Evolutionary conservation across 2,888 invertebrate genomes (phyloP).

Genomic region (Protonemura montana): DNA sequence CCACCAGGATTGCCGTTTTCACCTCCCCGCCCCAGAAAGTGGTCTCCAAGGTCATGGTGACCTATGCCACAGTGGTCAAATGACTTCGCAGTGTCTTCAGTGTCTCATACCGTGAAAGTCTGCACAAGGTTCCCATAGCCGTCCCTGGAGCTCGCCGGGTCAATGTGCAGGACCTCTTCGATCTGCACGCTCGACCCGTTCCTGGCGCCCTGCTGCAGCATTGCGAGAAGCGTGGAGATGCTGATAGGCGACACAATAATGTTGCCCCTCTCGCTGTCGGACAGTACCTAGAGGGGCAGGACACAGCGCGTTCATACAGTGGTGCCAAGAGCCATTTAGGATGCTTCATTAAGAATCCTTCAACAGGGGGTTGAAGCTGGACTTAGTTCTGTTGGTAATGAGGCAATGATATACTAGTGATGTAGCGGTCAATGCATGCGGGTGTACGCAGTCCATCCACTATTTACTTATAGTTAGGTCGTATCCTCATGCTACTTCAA

Average conservation of each 20-base stretch:
- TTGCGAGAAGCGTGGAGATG: slow-evolving; percentile 59
- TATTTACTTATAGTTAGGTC: no score
- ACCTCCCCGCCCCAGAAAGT: no score
- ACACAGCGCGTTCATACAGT: not conserved
- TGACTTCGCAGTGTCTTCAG: not conserved
- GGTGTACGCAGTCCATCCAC: no score
- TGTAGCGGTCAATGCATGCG: no score
- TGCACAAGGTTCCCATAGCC: slow-evolving; percentile 48
- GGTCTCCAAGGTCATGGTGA: no score
- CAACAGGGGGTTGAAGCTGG: no score
- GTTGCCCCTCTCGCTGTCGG: slow-evolving; percentile 54
- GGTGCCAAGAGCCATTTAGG: no score
- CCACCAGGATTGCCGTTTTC: no score
- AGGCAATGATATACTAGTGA: no score
- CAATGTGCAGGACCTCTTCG: slow-evolving; percentile 56
- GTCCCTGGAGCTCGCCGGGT: slow-evolving; percentile 54
- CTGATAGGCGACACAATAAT: slow-evolving; percentile 62
- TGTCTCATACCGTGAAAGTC: slow-evolving; percentile 42
- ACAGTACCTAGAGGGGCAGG: slow-evolving; percentile 29
- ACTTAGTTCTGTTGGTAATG: no score
- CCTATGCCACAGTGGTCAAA: not conserved
- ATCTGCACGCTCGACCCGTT: slow-evolving; percentile 59
- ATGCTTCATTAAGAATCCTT: no score
- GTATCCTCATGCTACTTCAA: no score
- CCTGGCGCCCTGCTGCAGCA: slow-evolving; percentile 62